Evolutionary conservation across 2,888 invertebrate species (phyloP).

Genomic region (Euplexia lucipara): DNA sequence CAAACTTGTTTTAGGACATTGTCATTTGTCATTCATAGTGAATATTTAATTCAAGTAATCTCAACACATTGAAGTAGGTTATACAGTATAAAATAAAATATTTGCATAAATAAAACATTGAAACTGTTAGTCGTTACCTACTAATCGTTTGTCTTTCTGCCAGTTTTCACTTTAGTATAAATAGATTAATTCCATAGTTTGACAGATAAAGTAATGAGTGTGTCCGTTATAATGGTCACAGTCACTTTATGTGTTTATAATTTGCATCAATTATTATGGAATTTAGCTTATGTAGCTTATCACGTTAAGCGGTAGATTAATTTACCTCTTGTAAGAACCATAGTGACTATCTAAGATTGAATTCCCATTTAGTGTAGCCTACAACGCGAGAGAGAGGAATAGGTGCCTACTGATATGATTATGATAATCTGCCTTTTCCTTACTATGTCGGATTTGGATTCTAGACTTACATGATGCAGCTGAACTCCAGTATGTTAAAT

Average conservation of each 20-base stretch:
- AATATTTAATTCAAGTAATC: neutral
- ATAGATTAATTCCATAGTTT: slow-evolving; percentile 27
- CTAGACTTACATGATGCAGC: too few relatives aligned
- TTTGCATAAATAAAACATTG: slow-evolving; percentile 41
- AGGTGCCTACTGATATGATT: too few relatives aligned
- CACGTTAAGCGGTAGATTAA: neutral
- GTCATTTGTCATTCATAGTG: neutral
- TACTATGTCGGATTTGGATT: too few relatives aligned
- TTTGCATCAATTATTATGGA: slow-evolving; percentile 27
- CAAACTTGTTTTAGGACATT: neutral
- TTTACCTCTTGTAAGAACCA: neutral
- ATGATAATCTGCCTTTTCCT: too few relatives aligned
- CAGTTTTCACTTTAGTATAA: slow-evolving; percentile 4
- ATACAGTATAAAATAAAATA: slow-evolving; percentile 10
- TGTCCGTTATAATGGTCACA: slow-evolving; percentile 40
- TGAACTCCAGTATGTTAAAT: too few relatives aligned
- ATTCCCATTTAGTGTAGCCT: too few relatives aligned
- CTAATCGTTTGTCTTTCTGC: slow-evolving; percentile 16
- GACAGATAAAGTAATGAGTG: slow-evolving; percentile 22
- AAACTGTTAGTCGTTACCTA: neutral
- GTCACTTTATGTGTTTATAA: slow-evolving; percentile 23
- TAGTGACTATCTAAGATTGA: too few relatives aligned
- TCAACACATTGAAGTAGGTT: neutral
- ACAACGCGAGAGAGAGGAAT: too few relatives aligned
- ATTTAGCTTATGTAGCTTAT: neutral